phyloP scores from a whole-genome alignment of 2,888 invertebrate genomes.

The Cybosia mesomella region DNA sequence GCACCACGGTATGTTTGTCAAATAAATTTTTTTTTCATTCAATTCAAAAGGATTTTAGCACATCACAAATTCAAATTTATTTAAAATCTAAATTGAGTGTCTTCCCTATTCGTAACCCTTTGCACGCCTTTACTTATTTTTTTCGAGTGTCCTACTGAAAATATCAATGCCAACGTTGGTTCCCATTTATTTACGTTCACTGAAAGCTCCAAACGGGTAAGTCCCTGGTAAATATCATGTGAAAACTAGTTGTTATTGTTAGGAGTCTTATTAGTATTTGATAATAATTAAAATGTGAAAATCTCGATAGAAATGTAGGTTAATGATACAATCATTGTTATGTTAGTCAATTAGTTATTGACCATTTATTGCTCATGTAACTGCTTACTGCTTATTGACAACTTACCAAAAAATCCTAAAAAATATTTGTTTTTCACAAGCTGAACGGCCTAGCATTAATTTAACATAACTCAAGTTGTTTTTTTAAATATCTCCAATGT shows the following conservation, averaged over 20 bases:
- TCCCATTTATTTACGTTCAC: conserved; percentile 9
- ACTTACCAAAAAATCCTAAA: too few species aligned
- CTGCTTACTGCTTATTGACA: too few species aligned
- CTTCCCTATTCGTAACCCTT: conserved; percentile 5
- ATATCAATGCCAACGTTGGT: conserved; percentile 10
- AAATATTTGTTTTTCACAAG: too few species aligned
- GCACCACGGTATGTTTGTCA: not conserved
- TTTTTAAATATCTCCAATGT: too few species aligned
- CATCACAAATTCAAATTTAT: conserved; percentile 36
- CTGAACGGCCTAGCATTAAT: too few species aligned
- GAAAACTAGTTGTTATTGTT: conserved; percentile 3
- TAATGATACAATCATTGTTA: too few species aligned
- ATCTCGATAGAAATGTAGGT: too few species aligned
- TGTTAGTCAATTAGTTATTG: too few species aligned
- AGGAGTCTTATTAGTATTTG: not conserved
- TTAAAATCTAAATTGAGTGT: conserved; percentile 40
- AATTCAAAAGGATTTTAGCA: conserved; percentile 8
- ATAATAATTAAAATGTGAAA: not conserved
- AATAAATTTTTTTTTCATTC: conserved; percentile 9
- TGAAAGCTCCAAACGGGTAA: conserved; percentile 12
- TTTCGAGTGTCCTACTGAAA: conserved; percentile 1
- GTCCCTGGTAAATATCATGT: conserved; percentile 3
- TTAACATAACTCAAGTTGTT: too few species aligned
- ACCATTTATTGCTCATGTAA: too few species aligned
- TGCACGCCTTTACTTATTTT: conserved; percentile 9